Conservation (phyloP, 2,888 invertebrate genomes). For the Stramonita haemastoma region DNA sequence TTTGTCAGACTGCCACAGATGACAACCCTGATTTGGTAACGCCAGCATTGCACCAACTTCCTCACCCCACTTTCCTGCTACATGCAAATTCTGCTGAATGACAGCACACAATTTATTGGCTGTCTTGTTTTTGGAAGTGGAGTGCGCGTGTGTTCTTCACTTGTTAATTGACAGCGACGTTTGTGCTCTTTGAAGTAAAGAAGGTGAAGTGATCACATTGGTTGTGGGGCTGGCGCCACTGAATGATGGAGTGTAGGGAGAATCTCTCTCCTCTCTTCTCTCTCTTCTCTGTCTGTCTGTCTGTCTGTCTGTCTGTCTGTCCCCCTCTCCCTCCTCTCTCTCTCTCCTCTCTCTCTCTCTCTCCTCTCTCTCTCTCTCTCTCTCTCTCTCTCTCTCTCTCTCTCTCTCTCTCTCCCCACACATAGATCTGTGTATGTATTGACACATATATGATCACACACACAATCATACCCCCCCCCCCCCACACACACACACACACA, state of each 20-base stretch:
- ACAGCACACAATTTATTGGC: constrained; percentile 22
- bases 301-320: not conserved
- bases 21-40: constrained; percentile 23
- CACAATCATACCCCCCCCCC: no score
- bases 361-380: no score
- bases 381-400: no score
- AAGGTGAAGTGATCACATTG: constrained; percentile 3
- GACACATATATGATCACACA: no score
- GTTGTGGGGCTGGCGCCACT: constrained; percentile 8
- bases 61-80: not conserved
- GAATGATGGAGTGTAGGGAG: not conserved
- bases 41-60: not conserved
- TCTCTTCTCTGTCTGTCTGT: not conserved
- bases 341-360: no score
- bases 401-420: no score
- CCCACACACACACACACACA: no score
- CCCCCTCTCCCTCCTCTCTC: no score
- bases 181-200: constrained; percentile 17
- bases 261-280: not conserved
- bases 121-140: not conserved
- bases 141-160: constrained; percentile 6
- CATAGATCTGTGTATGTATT: no score
- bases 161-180: not conserved
- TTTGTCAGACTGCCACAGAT: constrained; percentile 7
- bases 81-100: constrained; percentile 13